Percentiles rank a stretch among this genome's conserved stretches.
phyloP scores from a whole-genome alignment of 2,797 vertebrate species.

The Buceros bicornis region DNA sequence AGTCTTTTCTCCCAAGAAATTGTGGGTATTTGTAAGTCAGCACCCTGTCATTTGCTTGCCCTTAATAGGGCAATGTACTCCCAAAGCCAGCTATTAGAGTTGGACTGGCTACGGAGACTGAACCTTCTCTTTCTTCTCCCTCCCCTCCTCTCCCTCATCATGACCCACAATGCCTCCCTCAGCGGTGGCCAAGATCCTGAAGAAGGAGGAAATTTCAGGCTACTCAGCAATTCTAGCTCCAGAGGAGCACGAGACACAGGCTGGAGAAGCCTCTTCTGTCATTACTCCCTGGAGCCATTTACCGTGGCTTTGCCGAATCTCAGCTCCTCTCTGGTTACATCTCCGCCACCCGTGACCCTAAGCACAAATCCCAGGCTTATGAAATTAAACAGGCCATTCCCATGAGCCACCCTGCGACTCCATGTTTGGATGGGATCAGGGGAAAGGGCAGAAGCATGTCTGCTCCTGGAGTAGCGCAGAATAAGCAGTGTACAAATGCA shows the following conservation, averaged over 20 bases:
- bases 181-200: neutral
- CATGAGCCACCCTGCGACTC: neutral
- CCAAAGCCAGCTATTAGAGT: neutral
- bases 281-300: neutral
- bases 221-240: neutral
- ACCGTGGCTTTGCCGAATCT: neutral
- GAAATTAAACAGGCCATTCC: constrained; percentile 11
- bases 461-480: neutral
- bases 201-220: constrained; percentile 16
- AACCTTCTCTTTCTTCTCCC: neutral
- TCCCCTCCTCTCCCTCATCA: neutral
- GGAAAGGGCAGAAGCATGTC: neutral
- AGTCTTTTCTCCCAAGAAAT: neutral
- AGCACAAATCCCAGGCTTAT: constrained; percentile 17
- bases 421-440: neutral
- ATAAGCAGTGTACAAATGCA: neutral
- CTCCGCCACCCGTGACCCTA: neutral
- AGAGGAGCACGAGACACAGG: accelerated
- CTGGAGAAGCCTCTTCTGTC: neutral
- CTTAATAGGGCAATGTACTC: neutral
- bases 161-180: neutral
- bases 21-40: neutral
- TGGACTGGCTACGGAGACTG: neutral
- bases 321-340: neutral
- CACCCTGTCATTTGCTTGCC: neutral